Evolutionary conservation across 1,140 invertebrate genomes (phyloP).

Genomic region (Lasioglossum albipes): DNA sequence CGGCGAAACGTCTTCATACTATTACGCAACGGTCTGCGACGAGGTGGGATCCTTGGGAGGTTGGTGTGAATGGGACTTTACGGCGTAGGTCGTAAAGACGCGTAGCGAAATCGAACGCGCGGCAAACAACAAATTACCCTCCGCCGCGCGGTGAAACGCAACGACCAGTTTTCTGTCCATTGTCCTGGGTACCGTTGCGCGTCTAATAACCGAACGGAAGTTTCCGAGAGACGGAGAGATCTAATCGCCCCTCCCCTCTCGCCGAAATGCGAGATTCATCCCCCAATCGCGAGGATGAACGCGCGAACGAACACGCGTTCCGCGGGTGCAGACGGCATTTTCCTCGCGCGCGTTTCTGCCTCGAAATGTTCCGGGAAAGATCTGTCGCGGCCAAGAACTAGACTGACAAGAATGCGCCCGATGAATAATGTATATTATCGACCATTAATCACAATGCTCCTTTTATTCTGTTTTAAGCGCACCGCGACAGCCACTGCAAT

Average conservation of each 20-base stretch:
- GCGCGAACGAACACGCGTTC: too few relatives aligned
- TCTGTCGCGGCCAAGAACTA: constrained; percentile 34
- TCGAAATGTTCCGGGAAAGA: constrained; percentile 32
- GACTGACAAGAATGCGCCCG: constrained; percentile 45
- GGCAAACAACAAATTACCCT: constrained; percentile 60
- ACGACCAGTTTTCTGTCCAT: constrained; percentile 48
- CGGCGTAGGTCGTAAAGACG: constrained; percentile 57
- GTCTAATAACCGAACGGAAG: constrained; percentile 53
- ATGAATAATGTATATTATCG: constrained; percentile 58
- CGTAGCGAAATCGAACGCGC: constrained; percentile 55
- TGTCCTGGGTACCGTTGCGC: constrained; percentile 7
- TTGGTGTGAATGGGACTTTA: constrained; percentile 46
- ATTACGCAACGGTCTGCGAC: neutral
- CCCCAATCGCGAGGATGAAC: too few relatives aligned
- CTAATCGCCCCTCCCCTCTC: too few relatives aligned
- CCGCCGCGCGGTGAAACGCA: constrained; percentile 29
- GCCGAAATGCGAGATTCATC: too few relatives aligned
- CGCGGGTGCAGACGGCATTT: neutral
- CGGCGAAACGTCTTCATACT: neutral
- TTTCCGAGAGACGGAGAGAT: neutral
- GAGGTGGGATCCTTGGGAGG: constrained; percentile 28
- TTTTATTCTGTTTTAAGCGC: constrained; percentile 48
- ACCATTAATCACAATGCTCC: constrained; percentile 55
- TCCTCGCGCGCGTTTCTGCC: constrained; percentile 12
- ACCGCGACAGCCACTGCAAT: constrained; percentile 46